Percentiles rank a stretch among this genome's conserved stretches.
These are phyloP conservation scores for Physocephala rufipes DNA, from an alignment of 2,888 invertebrate species.

Conservation along the genomic window DNA sequence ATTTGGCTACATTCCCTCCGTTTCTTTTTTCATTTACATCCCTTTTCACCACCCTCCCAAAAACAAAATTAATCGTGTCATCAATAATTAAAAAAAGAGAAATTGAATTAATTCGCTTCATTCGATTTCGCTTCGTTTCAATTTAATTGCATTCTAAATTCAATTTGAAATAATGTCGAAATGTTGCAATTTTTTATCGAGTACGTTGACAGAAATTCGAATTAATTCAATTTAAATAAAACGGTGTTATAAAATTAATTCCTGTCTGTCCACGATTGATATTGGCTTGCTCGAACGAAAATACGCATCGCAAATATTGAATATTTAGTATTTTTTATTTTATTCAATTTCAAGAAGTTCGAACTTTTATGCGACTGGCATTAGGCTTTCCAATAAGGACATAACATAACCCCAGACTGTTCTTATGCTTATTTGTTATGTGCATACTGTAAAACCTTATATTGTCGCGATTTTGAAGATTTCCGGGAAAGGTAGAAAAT, in stretches of 20 bases:
- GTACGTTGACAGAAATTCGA: not conserved
- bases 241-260: constrained; percentile 1
- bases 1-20: no score
- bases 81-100: constrained; percentile 14
- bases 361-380: no score
- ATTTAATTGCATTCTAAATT: constrained; percentile 26
- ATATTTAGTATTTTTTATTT: no score
- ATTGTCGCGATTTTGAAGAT: no score
- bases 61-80: not conserved
- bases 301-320: not conserved
- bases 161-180: constrained; percentile 10
- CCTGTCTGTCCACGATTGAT: not conserved
- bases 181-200: constrained; percentile 1
- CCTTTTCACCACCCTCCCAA: no score
- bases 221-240: constrained; percentile 12
- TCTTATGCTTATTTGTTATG: no score
- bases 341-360: no score
- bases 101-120: not conserved
- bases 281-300: not conserved
- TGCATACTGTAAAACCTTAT: no score
- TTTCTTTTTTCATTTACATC: no score
- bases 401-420: no score
- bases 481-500: no score
- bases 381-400: no score
- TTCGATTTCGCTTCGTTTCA: not conserved